Percentiles rank a stretch among this genome's conserved stretches.
Conservation (phyloP, 2,113 vertebrate species). For the Zeus faber region DNA sequence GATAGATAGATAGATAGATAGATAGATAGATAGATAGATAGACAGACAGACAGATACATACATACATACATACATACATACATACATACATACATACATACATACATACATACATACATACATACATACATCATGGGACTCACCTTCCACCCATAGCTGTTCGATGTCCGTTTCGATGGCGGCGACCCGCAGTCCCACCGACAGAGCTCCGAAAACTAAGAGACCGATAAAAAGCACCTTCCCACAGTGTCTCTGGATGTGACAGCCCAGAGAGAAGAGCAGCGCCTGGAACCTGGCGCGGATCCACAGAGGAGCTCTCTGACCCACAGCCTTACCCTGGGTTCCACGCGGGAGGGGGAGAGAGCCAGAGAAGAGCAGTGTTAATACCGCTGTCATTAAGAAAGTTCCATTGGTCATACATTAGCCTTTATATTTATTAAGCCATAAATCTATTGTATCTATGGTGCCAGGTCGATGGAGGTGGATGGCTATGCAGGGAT, state of each 20-base stretch:
- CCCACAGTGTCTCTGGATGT: slow-evolving; percentile 96
- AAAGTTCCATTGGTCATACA: neutral
- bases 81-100: slow-evolving; percentile 75
- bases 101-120: neutral
- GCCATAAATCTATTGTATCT: too few relatives aligned
- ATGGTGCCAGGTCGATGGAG: too few relatives aligned
- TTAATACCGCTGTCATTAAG: slow-evolving; percentile 9
- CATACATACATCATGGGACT: slow-evolving; percentile 56
- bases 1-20: too few relatives aligned
- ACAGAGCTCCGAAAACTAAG: slow-evolving; percentile 91
- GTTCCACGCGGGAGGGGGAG: too few relatives aligned
- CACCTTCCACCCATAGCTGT: slow-evolving; percentile 98
- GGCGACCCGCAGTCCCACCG: slow-evolving; percentile 91
- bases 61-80: neutral
- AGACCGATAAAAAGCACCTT: slow-evolving; percentile 97
- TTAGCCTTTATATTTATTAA: too few relatives aligned
- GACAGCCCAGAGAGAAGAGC: slow-evolving; percentile 93
- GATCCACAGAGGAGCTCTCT: slow-evolving; percentile 90
- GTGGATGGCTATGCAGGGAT: slow-evolving; percentile 8
- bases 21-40: too few relatives aligned
- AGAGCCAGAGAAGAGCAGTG: slow-evolving; percentile 36
- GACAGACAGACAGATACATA: slow-evolving; percentile 75
- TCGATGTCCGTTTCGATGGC: slow-evolving; percentile 96
- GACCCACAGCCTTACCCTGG: slow-evolving; percentile 86
- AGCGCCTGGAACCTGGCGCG: slow-evolving; percentile 92